Evolutionary conservation across 1,140 invertebrate species (phyloP), one percentile per base, ranked within the genome.

Genomic region (Aphidius ervi): DNA sequence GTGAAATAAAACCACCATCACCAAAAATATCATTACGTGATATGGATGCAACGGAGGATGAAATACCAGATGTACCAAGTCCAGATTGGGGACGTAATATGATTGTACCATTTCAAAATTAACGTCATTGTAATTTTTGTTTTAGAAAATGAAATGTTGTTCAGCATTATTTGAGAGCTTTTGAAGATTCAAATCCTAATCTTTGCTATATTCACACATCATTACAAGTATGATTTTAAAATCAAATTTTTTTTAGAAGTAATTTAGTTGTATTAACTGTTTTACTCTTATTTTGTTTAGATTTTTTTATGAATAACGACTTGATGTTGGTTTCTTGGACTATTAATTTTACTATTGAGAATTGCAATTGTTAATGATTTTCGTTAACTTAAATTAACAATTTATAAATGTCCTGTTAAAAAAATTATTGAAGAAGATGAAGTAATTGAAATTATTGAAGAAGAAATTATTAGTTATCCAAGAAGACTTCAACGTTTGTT

Each of bases 31-130:
- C 40, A 5, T 55, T 58, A 20, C n/a, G 47, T 16, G 61, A 40
- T 7, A 56, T 40, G 23, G 39, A 55, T 8, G 10, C 41, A 39
- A 31, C 49, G 9, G 59, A 55, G 10, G 53, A 45, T 9, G 39
- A 63, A 7, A 43, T 20, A 9, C 52, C 43, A 23, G 48, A 31
- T 4, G 37, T 57, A 3, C 5, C 31, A n/a, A 54, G 42, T 39
- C 50, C 68, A 39, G 58, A 70, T 40, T 72, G 68, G 71, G 53
- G 59, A 16, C 50, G 68, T 45, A 52, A 70, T 41, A 39, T 73
- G 16, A 53, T 63, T 9, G 42, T 64, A 1, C 53, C 58, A 10
- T 68, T 65, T 49, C 16, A 66, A 31, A 43, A 56, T 16, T 31
- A 48, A 9, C 37, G 4, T 8, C 55, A 61, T n/a, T 76, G 74